Conservation (phyloP, 1,140 invertebrate species). For the Drosophila micromelanica region DNA sequence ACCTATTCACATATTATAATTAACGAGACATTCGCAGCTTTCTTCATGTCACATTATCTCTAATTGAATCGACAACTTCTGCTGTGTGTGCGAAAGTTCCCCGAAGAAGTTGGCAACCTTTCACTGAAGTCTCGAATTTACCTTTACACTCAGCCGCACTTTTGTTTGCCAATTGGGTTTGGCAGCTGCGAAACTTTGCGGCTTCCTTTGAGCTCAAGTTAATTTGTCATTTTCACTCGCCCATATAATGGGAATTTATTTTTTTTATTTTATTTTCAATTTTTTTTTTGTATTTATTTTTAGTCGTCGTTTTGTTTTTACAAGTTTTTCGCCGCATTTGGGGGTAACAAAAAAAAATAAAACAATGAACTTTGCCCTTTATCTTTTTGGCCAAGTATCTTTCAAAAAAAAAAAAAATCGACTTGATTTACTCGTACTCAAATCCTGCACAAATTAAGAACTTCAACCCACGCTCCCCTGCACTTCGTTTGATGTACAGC, state of each 20-base stretch:
- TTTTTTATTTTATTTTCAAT: constrained; percentile 1
- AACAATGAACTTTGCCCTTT: constrained; percentile 57
- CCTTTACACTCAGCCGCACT: constrained; percentile 52
- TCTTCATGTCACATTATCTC: constrained; percentile 42
- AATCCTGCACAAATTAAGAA: constrained; percentile 39
- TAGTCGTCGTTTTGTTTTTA: constrained; percentile 15
- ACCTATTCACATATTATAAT: constrained; percentile 31
- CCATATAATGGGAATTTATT: constrained; percentile 73
- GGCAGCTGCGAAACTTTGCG: constrained; percentile 54
- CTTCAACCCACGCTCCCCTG: neutral
- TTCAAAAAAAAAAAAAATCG: constrained; percentile 51
- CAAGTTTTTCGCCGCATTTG: constrained; percentile 14
- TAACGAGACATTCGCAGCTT: constrained; percentile 38
- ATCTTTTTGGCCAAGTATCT: constrained; percentile 48
- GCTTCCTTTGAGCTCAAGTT: constrained; percentile 62
- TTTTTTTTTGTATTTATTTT: constrained; percentile 29
- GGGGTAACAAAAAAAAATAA: constrained; percentile 17
- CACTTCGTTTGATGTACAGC: constrained; percentile 38
- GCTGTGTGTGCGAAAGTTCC: neutral
- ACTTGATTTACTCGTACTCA: constrained; percentile 55
- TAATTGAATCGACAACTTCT: constrained; percentile 45
- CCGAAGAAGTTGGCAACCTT: constrained; percentile 25
- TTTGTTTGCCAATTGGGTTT: constrained; percentile 57
- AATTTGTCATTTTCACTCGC: constrained; percentile 78
- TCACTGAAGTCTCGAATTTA: constrained; percentile 49